Conservation (phyloP, 2,888 invertebrate species). For the Cenopis cana region DNA sequence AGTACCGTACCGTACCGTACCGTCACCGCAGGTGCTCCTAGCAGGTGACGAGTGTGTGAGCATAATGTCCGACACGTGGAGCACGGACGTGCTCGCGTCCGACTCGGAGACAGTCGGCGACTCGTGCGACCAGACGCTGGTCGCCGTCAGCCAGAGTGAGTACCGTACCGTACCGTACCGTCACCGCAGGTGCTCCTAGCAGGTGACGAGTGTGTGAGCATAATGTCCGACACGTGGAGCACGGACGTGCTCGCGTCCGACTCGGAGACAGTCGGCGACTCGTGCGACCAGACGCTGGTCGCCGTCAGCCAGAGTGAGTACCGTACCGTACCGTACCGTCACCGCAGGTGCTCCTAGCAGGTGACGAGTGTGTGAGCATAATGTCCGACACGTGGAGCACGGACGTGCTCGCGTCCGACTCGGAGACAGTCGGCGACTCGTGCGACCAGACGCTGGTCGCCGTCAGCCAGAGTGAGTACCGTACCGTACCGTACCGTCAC, state of each 20-base stretch:
- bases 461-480: constrained; percentile 62
- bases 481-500: too few species aligned
- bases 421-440: constrained; percentile 94
- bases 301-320: constrained; percentile 64
- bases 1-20: too few species aligned
- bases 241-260: constrained; percentile 99
- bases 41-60: constrained; percentile 98
- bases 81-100: constrained; percentile 98
- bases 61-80: constrained; percentile 99
- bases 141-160: constrained; percentile 65
- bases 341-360: constrained; percentile 86
- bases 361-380: constrained; percentile 98
- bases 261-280: constrained; percentile 95
- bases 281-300: constrained; percentile 84
- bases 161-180: too few species aligned
- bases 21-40: constrained; percentile 84
- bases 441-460: constrained; percentile 83
- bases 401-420: constrained; percentile 98
- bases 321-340: too few species aligned
- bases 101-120: constrained; percentile 97
- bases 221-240: constrained; percentile 99
- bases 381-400: constrained; percentile 99
- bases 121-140: constrained; percentile 85
- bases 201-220: constrained; percentile 97
- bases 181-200: constrained; percentile 85